These are phyloP conservation scores for Laterallus jamaicensis DNA, from an alignment of 2,113 vertebrate species.

Conservation along the genomic window DNA sequence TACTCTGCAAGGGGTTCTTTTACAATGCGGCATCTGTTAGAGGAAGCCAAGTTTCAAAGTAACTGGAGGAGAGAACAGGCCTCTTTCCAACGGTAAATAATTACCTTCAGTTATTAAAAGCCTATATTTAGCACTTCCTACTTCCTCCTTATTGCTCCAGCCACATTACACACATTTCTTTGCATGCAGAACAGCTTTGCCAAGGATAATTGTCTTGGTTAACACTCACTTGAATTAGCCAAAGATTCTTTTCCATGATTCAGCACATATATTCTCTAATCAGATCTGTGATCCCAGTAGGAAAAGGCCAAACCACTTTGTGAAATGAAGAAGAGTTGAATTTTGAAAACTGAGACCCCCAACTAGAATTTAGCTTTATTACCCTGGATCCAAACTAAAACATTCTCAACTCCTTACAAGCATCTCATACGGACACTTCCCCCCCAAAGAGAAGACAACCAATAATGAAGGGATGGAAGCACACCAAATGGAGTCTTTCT, in stretches of 20 bases:
- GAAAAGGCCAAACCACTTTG: constrained; percentile 32
- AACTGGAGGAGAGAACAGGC: not conserved
- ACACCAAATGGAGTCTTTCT: not conserved
- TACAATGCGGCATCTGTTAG: not conserved
- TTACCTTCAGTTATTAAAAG: not conserved
- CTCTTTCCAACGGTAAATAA: not conserved
- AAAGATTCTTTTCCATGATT: constrained; percentile 47
- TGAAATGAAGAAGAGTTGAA: not conserved
- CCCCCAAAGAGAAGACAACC: not conserved
- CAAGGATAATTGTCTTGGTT: not conserved
- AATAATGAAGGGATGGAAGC: not conserved
- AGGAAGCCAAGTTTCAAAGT: not conserved
- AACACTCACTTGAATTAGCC: constrained; percentile 27
- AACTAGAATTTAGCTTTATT: not conserved
- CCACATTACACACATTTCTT: not conserved
- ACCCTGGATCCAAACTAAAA: not conserved
- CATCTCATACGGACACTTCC: not conserved
- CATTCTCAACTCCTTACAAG: not conserved
- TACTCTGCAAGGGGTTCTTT: not conserved
- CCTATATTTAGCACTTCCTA: not conserved
- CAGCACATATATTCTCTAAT: constrained; percentile 36
- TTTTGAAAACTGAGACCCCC: not conserved
- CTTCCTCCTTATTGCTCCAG: not conserved
- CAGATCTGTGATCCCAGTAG: constrained; percentile 37
- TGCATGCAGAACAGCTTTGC: not conserved